A percentile compares a stretch with the other conserved stretches of the same genome.
These are phyloP conservation scores for Leptinotarsa haldemani DNA, from an alignment of 2,888 invertebrate species.

Conservation along the genomic window DNA sequence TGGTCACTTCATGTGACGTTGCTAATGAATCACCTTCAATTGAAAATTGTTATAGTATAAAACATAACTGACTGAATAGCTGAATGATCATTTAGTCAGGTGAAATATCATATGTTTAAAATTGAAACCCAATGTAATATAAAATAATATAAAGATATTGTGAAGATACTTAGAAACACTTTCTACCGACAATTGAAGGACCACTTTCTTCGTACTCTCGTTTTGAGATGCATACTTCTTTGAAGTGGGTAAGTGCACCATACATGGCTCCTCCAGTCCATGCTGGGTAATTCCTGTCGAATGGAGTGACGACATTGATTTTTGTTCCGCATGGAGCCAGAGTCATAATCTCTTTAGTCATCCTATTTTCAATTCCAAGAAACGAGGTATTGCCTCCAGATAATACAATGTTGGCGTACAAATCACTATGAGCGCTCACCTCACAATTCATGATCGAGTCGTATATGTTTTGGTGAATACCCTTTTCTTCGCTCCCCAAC, in stretches of 20 bases:
- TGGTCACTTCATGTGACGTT: too few species aligned
- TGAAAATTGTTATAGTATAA: too few species aligned
- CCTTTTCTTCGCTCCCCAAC: conserved; percentile 89
- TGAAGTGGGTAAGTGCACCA: conserved; percentile 92
- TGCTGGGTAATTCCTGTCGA: conserved; percentile 67
- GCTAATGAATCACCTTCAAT: too few species aligned
- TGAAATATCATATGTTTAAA: too few species aligned
- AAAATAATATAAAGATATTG: too few species aligned
- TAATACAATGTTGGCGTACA: conserved; percentile 94
- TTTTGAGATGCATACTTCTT: conserved; percentile 96
- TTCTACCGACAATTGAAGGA: conserved; percentile 96
- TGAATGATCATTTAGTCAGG: too few species aligned
- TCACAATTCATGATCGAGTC: conserved; percentile 99
- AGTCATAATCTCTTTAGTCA: conserved; percentile 90
- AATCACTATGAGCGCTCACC: conserved; percentile 94
- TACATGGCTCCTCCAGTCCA: conserved; percentile 95
- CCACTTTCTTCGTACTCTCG: conserved; percentile 98
- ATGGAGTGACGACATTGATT: conserved; percentile 93
- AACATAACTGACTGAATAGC: too few species aligned
- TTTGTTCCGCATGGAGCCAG: conserved; percentile 92
- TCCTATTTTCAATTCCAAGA: conserved; percentile 88
- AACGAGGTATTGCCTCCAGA: conserved; percentile 97
- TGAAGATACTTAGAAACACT: conserved; percentile 80
- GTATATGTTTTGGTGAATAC: conserved; percentile 95
- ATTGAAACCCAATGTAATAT: too few species aligned